Evolutionary conservation across 2,113 vertebrate species (phyloP).

Genomic region (Hippocampus guttulatus): DNA sequence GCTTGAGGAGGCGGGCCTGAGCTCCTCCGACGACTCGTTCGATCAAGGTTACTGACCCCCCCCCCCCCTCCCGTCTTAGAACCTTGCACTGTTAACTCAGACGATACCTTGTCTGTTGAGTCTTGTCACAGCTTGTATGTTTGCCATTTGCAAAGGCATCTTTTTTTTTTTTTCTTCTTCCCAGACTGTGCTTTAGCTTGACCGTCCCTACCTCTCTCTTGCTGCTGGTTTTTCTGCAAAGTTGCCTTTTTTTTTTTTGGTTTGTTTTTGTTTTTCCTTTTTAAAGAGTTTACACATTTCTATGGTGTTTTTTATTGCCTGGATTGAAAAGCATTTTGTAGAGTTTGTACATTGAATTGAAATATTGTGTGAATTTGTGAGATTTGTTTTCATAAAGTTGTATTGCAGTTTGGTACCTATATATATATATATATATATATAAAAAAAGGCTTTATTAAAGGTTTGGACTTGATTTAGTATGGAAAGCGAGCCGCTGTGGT

Average conservation of each 20-base stretch:
- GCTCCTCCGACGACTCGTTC: constrained; percentile 94
- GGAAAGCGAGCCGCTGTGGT: constrained; percentile 84
- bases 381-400: constrained; percentile 85
- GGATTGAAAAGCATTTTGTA: constrained; percentile 71
- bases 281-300: constrained; percentile 62
- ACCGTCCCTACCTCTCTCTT: constrained; percentile 62
- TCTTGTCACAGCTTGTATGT: constrained; percentile 31
- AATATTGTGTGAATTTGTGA: constrained; percentile 83
- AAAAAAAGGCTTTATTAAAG: constrained; percentile 93
- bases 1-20: constrained; percentile 84
- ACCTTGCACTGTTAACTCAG: constrained; percentile 29
- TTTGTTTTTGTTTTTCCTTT: neutral
- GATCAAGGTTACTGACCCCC: constrained; percentile 96
- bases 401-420: constrained; percentile 86
- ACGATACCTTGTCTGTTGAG: constrained; percentile 30
- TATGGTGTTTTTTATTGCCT: constrained; percentile 63
- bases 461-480: constrained; percentile 88
- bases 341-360: constrained; percentile 75
- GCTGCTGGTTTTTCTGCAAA: constrained; percentile 72
- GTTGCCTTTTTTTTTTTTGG: constrained; percentile 56
- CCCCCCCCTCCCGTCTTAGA: constrained; percentile 43
- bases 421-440: no score
- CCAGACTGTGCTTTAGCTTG: constrained; percentile 64
- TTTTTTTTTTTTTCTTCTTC: constrained; percentile 13
- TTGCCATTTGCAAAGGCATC: constrained; percentile 49